Evolutionary conservation across 2,113 vertebrate genomes (phyloP), one percentile per base, ranked within the genome.

Genomic region (Cacatua alba): DNA sequence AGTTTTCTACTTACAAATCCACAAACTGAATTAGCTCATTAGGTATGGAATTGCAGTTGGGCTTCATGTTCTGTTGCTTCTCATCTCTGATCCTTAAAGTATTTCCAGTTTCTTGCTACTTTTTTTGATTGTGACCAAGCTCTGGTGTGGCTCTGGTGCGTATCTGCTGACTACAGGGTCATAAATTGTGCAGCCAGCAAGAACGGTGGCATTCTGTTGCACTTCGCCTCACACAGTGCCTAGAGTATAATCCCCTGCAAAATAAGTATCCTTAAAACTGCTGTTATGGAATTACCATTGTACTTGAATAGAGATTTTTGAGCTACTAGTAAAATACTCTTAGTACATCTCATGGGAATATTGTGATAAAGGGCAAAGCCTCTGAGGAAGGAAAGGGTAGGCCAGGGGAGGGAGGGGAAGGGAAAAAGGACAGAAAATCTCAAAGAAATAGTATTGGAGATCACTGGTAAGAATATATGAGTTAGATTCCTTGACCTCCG

Each of bases 331-430:
- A 71, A 80, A 86, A 83, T 83, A 90, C 39, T 65, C 49, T n/a
- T 81, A 17, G 3, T 85, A 31, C 19, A 37, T 83, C 25, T 92
- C 76, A 48, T 44, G 18, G 70, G 60, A 92, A 69, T 81, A 59
- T 9, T 69, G 57, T 63, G 62, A 95, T 91, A 89, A 81, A 93
- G 60, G 59, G 69, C 69, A 72, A 78, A 75, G 60, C 26, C 79
- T 78, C 76, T 41, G 75, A 96, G 72, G 62, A 94, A 97, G 68
- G 78, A 92, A 95, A 81, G 37, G 93, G 77, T 53, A 74, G 25
- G 51, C 46, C 37, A 92, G 31, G 59, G 46, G 72, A 79, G 37
- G 43, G 29, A 37, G 65, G 37, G 43, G 26, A 43, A 87, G 19
- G 71, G 77, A 80, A 55, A 71, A 85, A 28, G 71, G 48, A 93